phyloP scores from a whole-genome alignment of 2,113 vertebrate genomes.

The Eublepharis macularius region DNA sequence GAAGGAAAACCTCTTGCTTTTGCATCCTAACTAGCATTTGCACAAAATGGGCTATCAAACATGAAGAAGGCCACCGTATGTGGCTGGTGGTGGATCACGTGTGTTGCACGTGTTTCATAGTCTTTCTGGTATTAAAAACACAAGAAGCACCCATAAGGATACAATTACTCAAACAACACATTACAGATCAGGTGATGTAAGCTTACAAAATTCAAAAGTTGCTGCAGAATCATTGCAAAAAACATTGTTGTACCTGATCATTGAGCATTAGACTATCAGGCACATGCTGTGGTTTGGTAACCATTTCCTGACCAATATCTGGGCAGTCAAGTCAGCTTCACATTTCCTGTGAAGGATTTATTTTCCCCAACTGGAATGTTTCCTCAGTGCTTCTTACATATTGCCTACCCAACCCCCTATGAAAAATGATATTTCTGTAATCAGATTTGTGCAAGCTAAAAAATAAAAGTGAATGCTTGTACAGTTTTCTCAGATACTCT shows the following conservation, averaged over 20 bases:
- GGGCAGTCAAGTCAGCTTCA: too few relatives aligned
- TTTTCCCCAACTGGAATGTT: too few relatives aligned
- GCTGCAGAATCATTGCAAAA: neutral
- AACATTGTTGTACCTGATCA: neutral
- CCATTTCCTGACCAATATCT: neutral
- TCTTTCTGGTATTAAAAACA: neutral
- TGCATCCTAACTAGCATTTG: neutral
- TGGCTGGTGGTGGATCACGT: neutral
- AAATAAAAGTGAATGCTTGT: neutral
- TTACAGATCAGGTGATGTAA: neutral
- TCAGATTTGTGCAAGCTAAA: neutral
- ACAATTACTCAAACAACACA: neutral
- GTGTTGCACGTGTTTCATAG: neutral
- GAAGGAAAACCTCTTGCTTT: neutral
- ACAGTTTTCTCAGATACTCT: neutral
- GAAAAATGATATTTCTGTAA: neutral
- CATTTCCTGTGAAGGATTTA: too few relatives aligned
- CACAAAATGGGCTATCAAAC: neutral
- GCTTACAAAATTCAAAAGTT: neutral
- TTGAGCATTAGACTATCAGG: neutral
- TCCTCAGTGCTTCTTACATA: neutral
- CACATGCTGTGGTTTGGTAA: too few relatives aligned
- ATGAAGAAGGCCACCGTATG: neutral
- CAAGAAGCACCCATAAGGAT: neutral
- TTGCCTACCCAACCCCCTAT: neutral